These are phyloP conservation scores for Sympetrum striolatum DNA, from an alignment of 2,888 invertebrate genomes.

Conservation along the genomic window DNA sequence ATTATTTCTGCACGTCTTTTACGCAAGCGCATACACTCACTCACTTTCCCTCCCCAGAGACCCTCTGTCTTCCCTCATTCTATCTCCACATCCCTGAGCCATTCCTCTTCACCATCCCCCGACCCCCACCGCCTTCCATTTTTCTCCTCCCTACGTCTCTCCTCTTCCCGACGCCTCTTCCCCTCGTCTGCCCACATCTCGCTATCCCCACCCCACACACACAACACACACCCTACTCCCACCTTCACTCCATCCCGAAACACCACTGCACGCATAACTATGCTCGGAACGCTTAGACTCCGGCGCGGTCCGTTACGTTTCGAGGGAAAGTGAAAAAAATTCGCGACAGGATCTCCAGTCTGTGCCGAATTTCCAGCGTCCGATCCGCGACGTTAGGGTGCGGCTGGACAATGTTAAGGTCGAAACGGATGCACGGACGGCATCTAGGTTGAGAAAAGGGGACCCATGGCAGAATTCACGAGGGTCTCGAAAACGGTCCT, in stretches of 20 bases:
- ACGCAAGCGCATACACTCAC: neutral
- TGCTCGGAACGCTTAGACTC: neutral
- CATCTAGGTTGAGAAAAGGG: neutral
- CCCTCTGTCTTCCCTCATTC: conserved; percentile 19
- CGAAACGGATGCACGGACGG: neutral
- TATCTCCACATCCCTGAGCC: neutral
- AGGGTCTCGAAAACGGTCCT: neutral
- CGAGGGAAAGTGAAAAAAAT: neutral
- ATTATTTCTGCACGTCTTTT: conserved; percentile 39
- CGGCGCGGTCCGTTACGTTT: conserved; percentile 26
- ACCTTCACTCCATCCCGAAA: conserved; percentile 11
- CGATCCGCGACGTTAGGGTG: neutral
- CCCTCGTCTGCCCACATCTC: conserved; percentile 31
- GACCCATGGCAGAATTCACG: neutral
- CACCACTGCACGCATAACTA: conserved; percentile 35
- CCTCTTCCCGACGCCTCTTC: conserved; percentile 9
- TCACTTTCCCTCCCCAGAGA: neutral
- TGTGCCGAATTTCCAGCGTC: neutral
- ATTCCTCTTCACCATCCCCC: neutral
- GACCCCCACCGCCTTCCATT: neutral
- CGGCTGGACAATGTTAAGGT: neutral
- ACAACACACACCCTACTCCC: neutral
- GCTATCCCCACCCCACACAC: neutral
- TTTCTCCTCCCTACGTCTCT: neutral
- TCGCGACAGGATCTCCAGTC: neutral